Percentiles rank a stretch among this genome's conserved stretches.
These are phyloP conservation scores for Merodon equestris DNA, from an alignment of 2,888 invertebrate genomes.

Conservation along the genomic window DNA sequence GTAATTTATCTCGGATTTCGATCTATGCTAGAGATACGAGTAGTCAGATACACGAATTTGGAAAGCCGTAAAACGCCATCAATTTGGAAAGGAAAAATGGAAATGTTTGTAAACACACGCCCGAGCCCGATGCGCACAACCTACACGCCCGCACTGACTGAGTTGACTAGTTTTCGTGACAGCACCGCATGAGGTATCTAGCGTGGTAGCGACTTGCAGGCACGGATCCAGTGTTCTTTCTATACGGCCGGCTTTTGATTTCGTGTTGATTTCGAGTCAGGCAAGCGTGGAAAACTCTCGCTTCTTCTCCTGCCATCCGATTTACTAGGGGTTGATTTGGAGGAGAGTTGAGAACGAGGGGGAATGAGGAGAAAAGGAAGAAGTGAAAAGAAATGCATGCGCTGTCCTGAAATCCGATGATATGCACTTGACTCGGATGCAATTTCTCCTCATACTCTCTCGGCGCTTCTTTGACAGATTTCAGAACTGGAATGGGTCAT, in stretches of 20 bases:
- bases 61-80: slow-evolving; percentile 18
- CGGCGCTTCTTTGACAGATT: neutral
- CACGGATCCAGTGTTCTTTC: slow-evolving; percentile 37
- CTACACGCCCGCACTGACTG: slow-evolving; percentile 63
- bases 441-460: slow-evolving; percentile 22
- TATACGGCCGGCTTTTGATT: neutral
- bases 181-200: slow-evolving; percentile 58
- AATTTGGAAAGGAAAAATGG: neutral
- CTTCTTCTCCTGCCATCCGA: too few species aligned
- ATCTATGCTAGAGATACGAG: too few species aligned
- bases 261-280: slow-evolving; percentile 43
- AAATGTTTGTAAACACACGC: slow-evolving; percentile 34
- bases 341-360: too few species aligned
- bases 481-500: neutral
- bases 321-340: too few species aligned
- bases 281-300: slow-evolving; percentile 56
- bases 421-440: slow-evolving; percentile 49
- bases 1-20: too few species aligned
- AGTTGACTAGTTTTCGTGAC: slow-evolving; percentile 57
- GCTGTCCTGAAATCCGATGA: slow-evolving; percentile 27
- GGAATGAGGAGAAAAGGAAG: too few species aligned
- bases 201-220: slow-evolving; percentile 45
- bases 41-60: slow-evolving; percentile 3
- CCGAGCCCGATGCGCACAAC: slow-evolving; percentile 52
- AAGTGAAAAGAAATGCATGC: slow-evolving; percentile 42